Percentiles rank a stretch among this genome's conserved stretches.
Conservation (phyloP, 1,140 invertebrate genomes). For the Sogatella furcifera region DNA sequence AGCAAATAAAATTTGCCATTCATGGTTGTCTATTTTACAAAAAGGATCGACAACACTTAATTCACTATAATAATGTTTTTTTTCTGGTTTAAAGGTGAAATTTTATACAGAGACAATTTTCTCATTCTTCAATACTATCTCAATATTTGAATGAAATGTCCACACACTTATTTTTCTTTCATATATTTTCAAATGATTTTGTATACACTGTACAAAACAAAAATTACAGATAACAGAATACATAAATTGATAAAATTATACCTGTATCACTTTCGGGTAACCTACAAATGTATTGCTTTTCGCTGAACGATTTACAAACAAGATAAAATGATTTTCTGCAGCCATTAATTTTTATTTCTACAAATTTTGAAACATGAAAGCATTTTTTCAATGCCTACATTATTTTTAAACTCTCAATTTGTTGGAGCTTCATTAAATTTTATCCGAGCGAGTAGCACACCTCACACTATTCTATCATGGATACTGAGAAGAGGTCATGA, state of each 20-base stretch:
- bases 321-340: no score
- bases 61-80: constrained; percentile 8
- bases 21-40: constrained; percentile 11
- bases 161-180: background rate
- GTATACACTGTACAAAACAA: background rate
- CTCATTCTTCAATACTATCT: constrained; percentile 9
- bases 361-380: no score
- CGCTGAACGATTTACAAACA: no score
- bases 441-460: no score
- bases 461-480: no score
- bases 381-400: no score
- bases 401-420: no score
- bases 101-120: constrained; percentile 15
- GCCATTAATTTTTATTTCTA: no score
- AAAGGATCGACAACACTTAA: constrained; percentile 14
- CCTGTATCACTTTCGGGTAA: constrained; percentile 1
- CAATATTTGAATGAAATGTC: constrained; percentile 7
- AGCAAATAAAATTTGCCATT: constrained; percentile 8
- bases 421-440: no score
- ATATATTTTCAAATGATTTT: background rate
- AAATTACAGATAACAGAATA: background rate
- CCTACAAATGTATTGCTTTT: no score
- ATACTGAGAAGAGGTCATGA: no score
- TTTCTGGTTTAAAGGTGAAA: constrained; percentile 6
- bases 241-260: background rate